Evolutionary conservation across 2,888 invertebrate species (phyloP).

Genomic region (Lapara coniferarum): DNA sequence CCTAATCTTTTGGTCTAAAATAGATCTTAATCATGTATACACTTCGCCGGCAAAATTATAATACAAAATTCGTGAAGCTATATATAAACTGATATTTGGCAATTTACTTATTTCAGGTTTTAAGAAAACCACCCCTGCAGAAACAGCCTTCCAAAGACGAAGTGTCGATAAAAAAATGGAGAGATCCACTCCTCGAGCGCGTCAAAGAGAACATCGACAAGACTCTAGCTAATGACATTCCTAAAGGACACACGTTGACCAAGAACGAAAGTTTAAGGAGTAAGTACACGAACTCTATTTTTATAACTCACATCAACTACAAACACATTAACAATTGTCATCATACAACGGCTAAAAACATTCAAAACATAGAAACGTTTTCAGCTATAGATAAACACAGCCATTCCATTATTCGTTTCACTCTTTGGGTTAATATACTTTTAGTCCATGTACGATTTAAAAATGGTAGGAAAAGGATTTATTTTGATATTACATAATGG

Average conservation of each 20-base stretch:
- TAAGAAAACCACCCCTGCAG: conserved; percentile 72
- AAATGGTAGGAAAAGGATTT: too few species aligned
- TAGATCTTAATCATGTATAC: too few species aligned
- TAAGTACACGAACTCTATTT: conserved; percentile 52
- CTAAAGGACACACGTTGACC: conserved; percentile 79
- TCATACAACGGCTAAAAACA: not conserved
- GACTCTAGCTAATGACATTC: conserved; percentile 75
- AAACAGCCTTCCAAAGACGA: conserved; percentile 80
- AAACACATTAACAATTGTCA: too few species aligned
- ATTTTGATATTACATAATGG: not conserved
- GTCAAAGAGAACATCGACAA: conserved; percentile 82
- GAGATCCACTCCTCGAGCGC: conserved; percentile 78
- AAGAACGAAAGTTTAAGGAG: conserved; percentile 82
- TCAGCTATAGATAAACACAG: too few species aligned
- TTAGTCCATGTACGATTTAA: too few species aligned
- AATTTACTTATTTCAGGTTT: conserved; percentile 34
- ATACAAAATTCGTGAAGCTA: not conserved
- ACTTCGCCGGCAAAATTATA: too few species aligned
- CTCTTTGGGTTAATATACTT: too few species aligned
- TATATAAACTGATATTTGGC: not conserved
- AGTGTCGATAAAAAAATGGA: conserved; percentile 76
- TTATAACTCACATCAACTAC: too few species aligned
- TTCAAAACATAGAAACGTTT: too few species aligned
- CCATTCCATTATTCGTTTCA: too few species aligned
- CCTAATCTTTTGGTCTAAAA: too few species aligned